phyloP scores from a whole-genome alignment of 2,888 invertebrate species.

The Cerastoderma edule region DNA sequence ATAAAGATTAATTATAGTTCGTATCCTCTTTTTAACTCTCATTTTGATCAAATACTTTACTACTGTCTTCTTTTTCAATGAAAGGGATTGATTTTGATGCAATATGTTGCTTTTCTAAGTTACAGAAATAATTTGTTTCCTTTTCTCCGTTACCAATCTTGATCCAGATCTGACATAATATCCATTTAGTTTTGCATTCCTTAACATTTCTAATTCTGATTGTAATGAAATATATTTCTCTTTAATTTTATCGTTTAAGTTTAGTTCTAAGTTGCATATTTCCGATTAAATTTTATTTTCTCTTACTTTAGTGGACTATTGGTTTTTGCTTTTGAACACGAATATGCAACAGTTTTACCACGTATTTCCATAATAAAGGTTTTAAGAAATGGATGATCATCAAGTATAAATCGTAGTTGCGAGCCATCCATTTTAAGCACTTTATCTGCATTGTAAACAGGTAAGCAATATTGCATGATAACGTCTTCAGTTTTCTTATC shows the following conservation, averaged over 20 bases:
- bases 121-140: slow-evolving; percentile 26
- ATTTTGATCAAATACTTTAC: not conserved
- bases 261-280: not conserved
- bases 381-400: slow-evolving; percentile 35
- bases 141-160: slow-evolving; percentile 25
- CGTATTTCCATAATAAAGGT: slow-evolving; percentile 40
- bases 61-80: slow-evolving; percentile 22
- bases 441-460: slow-evolving; percentile 23
- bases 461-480: slow-evolving; percentile 26
- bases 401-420: slow-evolving; percentile 28
- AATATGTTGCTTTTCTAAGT: slow-evolving; percentile 22
- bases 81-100: not conserved
- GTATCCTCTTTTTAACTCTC: not conserved
- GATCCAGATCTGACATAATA: slow-evolving; percentile 19
- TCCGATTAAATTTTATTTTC: slow-evolving; percentile 3
- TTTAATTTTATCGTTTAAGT: slow-evolving; percentile 13
- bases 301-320: slow-evolving; percentile 8
- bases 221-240: slow-evolving; percentile 10
- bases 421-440: not conserved
- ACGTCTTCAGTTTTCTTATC: slow-evolving; percentile 31
- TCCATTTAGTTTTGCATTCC: slow-evolving; percentile 12
- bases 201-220: not conserved
- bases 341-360: slow-evolving; percentile 31
- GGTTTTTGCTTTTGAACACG: slow-evolving; percentile 27
- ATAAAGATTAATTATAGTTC: not conserved